A percentile compares a stretch with the other conserved stretches of the same genome.
Conservation (phyloP, 1,140 invertebrate genomes). For the Panagrolaimus sp. region DNA sequence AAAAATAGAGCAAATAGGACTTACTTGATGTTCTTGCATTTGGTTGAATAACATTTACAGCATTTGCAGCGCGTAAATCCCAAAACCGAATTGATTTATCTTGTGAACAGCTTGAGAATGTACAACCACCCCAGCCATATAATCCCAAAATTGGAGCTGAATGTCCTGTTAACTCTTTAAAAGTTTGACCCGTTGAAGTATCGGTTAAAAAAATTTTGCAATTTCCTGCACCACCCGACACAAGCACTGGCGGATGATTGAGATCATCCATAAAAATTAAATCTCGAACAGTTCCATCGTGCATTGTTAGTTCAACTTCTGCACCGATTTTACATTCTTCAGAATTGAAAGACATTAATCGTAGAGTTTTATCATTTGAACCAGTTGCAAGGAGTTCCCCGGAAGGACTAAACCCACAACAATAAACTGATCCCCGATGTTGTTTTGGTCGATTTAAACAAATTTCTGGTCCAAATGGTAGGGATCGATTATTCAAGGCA, state of each 20-base stretch:
- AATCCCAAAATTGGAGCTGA: constrained; percentile 88
- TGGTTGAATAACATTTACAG: constrained; percentile 74
- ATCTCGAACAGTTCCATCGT: constrained; percentile 93
- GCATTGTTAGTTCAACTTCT: constrained; percentile 85
- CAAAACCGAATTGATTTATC: constrained; percentile 93
- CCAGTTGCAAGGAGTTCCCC: constrained; percentile 93
- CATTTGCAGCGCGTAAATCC: constrained; percentile 75
- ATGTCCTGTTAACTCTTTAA: constrained; percentile 85
- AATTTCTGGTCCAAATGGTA: constrained; percentile 77
- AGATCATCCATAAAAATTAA: constrained; percentile 92
- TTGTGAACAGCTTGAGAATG: constrained; percentile 90
- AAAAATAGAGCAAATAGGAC: background rate
- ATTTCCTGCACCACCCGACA: constrained; percentile 93
- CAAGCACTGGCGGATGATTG: constrained; percentile 74
- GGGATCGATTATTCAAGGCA: constrained; percentile 48
- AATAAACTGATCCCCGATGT: constrained; percentile 97
- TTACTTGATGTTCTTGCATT: constrained; percentile 44
- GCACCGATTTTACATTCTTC: constrained; percentile 76
- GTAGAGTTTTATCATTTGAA: constrained; percentile 96
- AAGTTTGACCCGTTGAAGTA: constrained; percentile 84
- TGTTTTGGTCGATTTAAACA: constrained; percentile 88
- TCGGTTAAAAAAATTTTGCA: constrained; percentile 98
- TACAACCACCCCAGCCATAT: constrained; percentile 92
- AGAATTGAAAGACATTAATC: constrained; percentile 85
- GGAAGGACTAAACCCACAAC: constrained; percentile 85